Base-by-base conservation (phyloP, 2,113 vertebrate genomes). In the Sphaerodactylus townsendi region DNA sequence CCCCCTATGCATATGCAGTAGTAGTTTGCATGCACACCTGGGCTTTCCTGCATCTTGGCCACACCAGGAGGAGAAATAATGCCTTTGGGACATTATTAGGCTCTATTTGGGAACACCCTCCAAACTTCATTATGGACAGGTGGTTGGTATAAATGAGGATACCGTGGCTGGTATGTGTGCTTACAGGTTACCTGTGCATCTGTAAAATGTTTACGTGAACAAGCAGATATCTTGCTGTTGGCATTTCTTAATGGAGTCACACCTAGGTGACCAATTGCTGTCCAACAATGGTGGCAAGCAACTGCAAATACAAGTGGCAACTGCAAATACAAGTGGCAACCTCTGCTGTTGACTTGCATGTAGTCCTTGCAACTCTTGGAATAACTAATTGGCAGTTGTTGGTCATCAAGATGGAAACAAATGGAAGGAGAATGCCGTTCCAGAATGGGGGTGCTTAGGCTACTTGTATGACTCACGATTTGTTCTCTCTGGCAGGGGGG, bases 201-300 rank as follows among this genome's bases (percentile, higher is more conserved):
- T 83, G 3, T 81, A 56, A 88, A 70, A 17, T 39, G 50, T 80
- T 64, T 75, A 82, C 59, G 17, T 0, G 0, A 37, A 9, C 0
- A 33, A 21, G 72, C 56, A 72, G 17, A 44, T 84, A 13, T 46
- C 85, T 89, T 77, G 37, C 59, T 84, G 84, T 86, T 75, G 77
- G 69, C 83, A 41, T 69, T 76, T 19, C 59, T 25, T 77, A 37
- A 53, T 74, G 72, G 79, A 76, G n/a, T 82, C 50, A 66, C 66
- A 35, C 7, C n/a, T 21, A 17, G 17, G 10, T n/a, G 62, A 48
- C 10, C 35, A 28, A 69, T 15, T 33, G 17, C 62, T 46, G 30
- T 13, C 66, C 30, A 21, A 11, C 11, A 46, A 79, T 28, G 44
- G 21, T 19, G 21, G 59, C 59, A 56, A 56, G 5, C 21, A 62